phyloP scores from a whole-genome alignment of 2,888 invertebrate genomes.

The Neoitamus cyanurus region DNA sequence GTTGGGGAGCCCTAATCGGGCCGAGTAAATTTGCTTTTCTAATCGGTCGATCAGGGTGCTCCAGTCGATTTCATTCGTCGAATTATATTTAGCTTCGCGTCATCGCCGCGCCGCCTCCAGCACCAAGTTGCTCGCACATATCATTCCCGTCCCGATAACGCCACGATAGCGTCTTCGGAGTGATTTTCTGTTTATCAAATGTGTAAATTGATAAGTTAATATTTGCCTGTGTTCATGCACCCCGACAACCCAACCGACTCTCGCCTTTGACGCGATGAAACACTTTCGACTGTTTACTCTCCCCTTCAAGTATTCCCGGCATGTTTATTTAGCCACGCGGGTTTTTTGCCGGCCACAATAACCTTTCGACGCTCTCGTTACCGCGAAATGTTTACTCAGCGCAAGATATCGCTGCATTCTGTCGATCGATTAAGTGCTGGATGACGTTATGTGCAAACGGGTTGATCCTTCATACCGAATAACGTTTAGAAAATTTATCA shows the following conservation, averaged over 20 bases:
- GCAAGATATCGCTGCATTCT: background rate
- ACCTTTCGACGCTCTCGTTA: background rate
- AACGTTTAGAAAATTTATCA: background rate
- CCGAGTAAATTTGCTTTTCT: background rate
- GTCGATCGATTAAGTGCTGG: background rate
- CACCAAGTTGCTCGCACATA: background rate
- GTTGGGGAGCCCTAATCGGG: background rate
- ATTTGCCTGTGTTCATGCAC: background rate
- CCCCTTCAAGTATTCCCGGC: background rate
- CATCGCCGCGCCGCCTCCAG: background rate
- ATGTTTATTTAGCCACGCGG: background rate
- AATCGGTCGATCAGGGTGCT: background rate
- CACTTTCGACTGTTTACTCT: conserved; percentile 5
- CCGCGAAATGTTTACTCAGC: background rate
- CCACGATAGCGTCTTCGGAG: background rate
- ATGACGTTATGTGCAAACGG: background rate
- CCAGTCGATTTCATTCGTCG: background rate
- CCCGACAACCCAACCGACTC: background rate
- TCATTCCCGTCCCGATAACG: background rate
- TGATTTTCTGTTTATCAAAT: conserved; percentile 24
- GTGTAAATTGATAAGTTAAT: conserved; percentile 34
- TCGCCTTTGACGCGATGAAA: background rate
- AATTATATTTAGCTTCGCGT: background rate
- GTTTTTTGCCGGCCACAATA: background rate
- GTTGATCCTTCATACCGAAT: background rate